A percentile compares a stretch with the other conserved stretches of the same genome.
Conservation (phyloP, 1,140 invertebrate genomes). For the Archegozetes longisetosus region DNA sequence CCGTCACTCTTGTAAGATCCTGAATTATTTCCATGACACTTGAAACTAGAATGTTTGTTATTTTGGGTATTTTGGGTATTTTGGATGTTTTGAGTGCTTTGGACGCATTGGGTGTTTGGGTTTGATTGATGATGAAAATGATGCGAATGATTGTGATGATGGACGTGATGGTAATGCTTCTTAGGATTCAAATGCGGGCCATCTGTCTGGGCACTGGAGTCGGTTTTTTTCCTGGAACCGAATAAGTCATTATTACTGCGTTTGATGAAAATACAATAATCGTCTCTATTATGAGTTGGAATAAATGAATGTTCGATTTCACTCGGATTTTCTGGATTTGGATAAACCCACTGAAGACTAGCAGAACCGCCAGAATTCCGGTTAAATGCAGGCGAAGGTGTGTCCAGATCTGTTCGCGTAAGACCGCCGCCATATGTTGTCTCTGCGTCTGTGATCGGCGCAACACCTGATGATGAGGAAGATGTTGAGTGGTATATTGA, state of each 20-base stretch:
- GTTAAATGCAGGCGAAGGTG: slow-evolving; percentile 12
- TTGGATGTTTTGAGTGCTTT: not conserved
- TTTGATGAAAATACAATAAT: not conserved
- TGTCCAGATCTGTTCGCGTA: slow-evolving; percentile 15
- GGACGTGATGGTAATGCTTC: not conserved
- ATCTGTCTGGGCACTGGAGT: slow-evolving; percentile 5
- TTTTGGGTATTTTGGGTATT: not conserved
- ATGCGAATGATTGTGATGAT: slow-evolving; percentile 7
- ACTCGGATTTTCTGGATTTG: not conserved
- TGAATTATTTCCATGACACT: not conserved
- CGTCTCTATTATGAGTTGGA: not conserved
- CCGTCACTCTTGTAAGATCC: not conserved
- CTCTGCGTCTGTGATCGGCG: slow-evolving; percentile 6
- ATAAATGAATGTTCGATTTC: not conserved
- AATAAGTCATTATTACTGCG: not conserved
- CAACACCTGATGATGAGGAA: slow-evolving; percentile 13
- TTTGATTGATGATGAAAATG: not conserved
- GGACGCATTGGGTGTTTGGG: not conserved
- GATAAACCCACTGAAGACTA: slow-evolving; percentile 18
- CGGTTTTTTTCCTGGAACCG: not conserved
- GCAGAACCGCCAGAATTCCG: slow-evolving; percentile 13
- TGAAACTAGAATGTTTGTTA: not conserved
- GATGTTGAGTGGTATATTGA: slow-evolving; percentile 18
- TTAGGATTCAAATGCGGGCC: slow-evolving; percentile 8
- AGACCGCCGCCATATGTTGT: slow-evolving; percentile 15